These are phyloP conservation scores for Hydrolagus colliei DNA, from an alignment of 2,797 vertebrate genomes.

Conservation along the genomic window DNA sequence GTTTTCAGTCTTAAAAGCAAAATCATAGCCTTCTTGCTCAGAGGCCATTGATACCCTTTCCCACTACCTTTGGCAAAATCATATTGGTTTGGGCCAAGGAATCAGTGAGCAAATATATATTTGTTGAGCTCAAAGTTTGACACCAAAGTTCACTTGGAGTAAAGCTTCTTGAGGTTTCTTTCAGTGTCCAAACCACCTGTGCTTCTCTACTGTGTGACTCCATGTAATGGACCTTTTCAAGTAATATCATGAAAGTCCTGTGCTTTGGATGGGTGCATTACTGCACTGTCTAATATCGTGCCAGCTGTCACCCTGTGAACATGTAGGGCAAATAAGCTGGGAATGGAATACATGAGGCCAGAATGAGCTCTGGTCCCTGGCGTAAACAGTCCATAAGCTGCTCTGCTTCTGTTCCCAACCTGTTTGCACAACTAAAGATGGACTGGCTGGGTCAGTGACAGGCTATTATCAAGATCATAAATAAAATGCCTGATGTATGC, in stretches of 20 bases:
- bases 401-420: constrained; percentile 2
- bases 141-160: constrained; percentile 4
- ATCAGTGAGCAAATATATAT: not conserved
- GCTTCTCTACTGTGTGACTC: not conserved
- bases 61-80: not conserved
- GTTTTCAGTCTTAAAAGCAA: not conserved
- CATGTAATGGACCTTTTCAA: constrained; percentile 13
- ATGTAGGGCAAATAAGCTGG: constrained; percentile 22
- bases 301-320: constrained; percentile 25
- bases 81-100: too few relatives aligned
- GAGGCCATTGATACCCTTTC: not conserved
- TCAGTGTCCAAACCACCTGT: not conserved
- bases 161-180: not conserved
- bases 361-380: constrained; percentile 5
- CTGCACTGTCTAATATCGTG: constrained; percentile 21
- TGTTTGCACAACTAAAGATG: constrained; percentile 21
- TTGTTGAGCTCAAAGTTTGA: not conserved
- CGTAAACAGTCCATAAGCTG: constrained; percentile 17
- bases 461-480: constrained; percentile 9
- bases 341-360: constrained; percentile 10
- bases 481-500: constrained; percentile 20
- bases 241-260: not conserved
- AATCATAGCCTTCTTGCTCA: not conserved
- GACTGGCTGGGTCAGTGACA: constrained; percentile 26
- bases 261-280: not conserved